phyloP scores from a whole-genome alignment of 2,113 vertebrate genomes.

The Notechis scutatus region DNA sequence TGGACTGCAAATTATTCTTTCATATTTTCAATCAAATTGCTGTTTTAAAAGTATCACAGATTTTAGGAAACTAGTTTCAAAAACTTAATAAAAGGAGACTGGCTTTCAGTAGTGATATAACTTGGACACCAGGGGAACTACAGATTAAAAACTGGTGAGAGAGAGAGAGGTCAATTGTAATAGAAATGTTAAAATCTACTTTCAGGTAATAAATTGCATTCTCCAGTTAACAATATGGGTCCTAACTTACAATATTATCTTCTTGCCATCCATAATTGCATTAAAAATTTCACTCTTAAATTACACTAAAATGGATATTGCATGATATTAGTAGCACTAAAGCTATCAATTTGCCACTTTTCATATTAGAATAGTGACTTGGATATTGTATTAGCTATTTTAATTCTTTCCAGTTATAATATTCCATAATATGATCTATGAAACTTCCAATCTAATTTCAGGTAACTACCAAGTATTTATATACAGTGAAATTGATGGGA shows the following conservation, averaged over 20 bases:
- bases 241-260: background rate
- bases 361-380: conserved; percentile 15
- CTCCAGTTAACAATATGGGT: conserved; percentile 15
- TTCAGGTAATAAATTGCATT: conserved; percentile 23
- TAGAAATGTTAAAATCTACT: conserved; percentile 6
- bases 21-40: background rate
- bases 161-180: background rate
- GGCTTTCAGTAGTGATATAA: background rate
- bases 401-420: conserved; percentile 13
- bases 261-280: conserved; percentile 32
- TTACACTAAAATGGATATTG: conserved; percentile 5
- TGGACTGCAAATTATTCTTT: background rate
- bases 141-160: background rate
- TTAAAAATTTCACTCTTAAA: conserved; percentile 27
- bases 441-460: conserved; percentile 23
- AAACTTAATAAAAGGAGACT: background rate
- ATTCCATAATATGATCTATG: conserved; percentile 14
- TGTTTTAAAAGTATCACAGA: background rate
- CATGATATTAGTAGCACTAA: conserved; percentile 5
- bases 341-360: conserved; percentile 19
- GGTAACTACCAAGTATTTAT: conserved; percentile 7
- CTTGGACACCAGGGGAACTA: background rate
- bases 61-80: background rate
- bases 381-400: background rate
- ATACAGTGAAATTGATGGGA: background rate